These are phyloP conservation scores for Tenualosa ilisha DNA, from an alignment of 2,797 vertebrate genomes.

Conservation along the genomic window DNA sequence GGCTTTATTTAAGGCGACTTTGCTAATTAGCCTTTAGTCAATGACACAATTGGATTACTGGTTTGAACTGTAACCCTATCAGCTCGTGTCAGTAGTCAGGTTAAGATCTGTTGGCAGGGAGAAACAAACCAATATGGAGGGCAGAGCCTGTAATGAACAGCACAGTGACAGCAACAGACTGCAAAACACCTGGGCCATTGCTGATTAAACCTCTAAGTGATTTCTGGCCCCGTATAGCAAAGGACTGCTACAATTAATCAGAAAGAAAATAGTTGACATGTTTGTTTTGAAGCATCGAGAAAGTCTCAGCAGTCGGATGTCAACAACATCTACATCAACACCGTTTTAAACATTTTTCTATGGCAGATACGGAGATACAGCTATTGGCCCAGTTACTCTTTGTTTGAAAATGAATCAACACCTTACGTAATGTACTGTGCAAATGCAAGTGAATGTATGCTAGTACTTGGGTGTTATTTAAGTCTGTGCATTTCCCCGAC, in stretches of 20 bases:
- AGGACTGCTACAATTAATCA: not conserved
- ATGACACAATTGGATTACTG: conserved; percentile 58
- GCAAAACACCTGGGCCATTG: conserved; percentile 48
- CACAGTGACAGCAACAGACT: conserved; percentile 42
- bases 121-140: conserved; percentile 6
- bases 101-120: conserved; percentile 10
- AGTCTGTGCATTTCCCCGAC: not conserved
- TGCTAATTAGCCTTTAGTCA: conserved; percentile 15
- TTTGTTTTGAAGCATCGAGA: conserved; percentile 8
- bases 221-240: not conserved
- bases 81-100: conserved; percentile 14
- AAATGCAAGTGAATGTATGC: not conserved
- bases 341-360: not conserved
- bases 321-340: not conserved
- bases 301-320: not conserved
- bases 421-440: not conserved
- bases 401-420: not conserved
- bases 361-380: not conserved
- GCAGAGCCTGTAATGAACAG: conserved; percentile 49
- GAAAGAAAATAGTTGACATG: not conserved
- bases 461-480: not conserved
- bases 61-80: conserved; percentile 20
- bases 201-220: conserved; percentile 3
- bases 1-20: not conserved
- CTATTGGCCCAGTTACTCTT: not conserved